These are phyloP conservation scores for Steinernema carpocapsae DNA, from an alignment of 2,888 invertebrate genomes.

Conservation along the genomic window DNA sequence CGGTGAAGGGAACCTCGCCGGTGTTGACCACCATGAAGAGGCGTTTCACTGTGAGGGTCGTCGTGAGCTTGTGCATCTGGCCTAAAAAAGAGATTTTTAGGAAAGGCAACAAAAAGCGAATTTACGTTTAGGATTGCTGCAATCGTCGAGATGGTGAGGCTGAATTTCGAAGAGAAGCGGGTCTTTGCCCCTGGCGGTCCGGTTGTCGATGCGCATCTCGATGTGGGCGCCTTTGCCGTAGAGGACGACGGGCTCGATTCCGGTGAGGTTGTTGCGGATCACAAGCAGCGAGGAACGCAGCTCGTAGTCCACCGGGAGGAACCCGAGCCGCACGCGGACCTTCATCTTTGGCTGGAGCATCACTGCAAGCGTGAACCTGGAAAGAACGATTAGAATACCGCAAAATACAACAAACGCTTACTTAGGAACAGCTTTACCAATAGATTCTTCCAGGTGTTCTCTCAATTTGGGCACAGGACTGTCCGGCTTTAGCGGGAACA, in stretches of 20 bases:
- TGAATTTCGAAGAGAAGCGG: constrained; percentile 83
- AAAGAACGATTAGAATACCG: constrained; percentile 30
- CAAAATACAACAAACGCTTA: constrained; percentile 32
- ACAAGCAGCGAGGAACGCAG: constrained; percentile 71
- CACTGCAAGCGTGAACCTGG: constrained; percentile 73
- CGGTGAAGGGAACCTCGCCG: constrained; percentile 78
- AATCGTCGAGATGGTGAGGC: constrained; percentile 76
- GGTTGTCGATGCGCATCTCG: constrained; percentile 77
- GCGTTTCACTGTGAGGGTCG: constrained; percentile 79
- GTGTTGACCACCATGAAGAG: constrained; percentile 86
- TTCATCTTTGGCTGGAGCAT: constrained; percentile 75
- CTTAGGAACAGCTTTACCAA: constrained; percentile 67
- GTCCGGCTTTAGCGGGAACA: constrained; percentile 65
- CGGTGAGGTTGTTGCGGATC: constrained; percentile 86
- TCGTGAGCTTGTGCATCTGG: constrained; percentile 70
- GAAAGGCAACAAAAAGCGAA: constrained; percentile 40
- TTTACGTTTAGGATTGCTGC: constrained; percentile 73
- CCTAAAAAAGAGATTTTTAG: constrained; percentile 46
- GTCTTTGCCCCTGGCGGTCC: constrained; percentile 51
- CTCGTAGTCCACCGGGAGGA: constrained; percentile 72
- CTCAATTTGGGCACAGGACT: constrained; percentile 70
- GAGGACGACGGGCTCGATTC: constrained; percentile 83
- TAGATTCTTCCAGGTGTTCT: constrained; percentile 70
- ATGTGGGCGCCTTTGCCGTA: constrained; percentile 85
- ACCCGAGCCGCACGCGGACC: constrained; percentile 70